phyloP scores from a whole-genome alignment of 2,888 invertebrate genomes.

The Scaeva pyrastri region DNA sequence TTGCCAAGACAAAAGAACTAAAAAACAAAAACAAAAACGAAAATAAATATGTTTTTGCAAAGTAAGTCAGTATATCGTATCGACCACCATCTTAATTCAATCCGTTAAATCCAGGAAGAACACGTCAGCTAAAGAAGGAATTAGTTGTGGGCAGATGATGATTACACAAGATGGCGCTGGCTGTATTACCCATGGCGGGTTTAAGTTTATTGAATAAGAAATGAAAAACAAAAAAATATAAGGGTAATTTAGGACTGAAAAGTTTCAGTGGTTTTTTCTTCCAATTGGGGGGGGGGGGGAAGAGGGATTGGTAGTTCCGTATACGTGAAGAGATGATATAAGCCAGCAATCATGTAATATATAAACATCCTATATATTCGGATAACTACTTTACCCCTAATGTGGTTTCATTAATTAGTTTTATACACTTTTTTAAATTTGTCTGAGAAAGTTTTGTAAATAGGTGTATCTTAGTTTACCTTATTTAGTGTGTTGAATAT shows the following conservation, averaged over 20 bases:
- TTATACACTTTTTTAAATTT: neutral
- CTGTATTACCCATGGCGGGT: neutral
- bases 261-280: neutral
- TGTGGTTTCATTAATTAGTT: constrained; percentile 5
- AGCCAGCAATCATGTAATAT: no score
- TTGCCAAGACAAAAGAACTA: constrained; percentile 5
- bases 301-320: constrained; percentile 39
- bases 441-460: constrained; percentile 12
- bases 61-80: constrained; percentile 17
- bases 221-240: neutral
- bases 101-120: constrained; percentile 45
- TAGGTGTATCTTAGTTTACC: neutral
- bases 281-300: no score
- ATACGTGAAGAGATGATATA: neutral
- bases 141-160: constrained; percentile 8
- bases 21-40: no score
- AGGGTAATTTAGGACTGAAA: neutral
- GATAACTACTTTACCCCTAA: neutral
- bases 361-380: neutral
- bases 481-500: neutral
- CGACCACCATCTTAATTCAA: constrained; percentile 28
- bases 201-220: constrained; percentile 8
- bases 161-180: neutral
- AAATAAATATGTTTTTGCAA: constrained; percentile 40
- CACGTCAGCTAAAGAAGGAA: constrained; percentile 49